Evolutionary conservation across 2,113 vertebrate species (phyloP), one percentile per base, ranked within the genome.

Genomic region (Corynorhinus townsendii): DNA sequence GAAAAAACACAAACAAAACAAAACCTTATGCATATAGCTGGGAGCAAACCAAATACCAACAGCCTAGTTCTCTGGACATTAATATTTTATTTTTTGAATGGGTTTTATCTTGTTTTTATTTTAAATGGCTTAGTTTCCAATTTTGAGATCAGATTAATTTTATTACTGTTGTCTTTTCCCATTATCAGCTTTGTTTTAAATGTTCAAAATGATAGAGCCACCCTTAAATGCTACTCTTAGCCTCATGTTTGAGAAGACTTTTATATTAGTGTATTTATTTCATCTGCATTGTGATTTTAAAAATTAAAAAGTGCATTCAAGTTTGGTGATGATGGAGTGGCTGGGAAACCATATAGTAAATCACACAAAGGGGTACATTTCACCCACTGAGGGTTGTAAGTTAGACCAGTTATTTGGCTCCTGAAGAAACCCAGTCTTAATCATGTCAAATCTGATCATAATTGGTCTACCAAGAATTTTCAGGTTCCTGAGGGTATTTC

Each of bases 41-140:
- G 12, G 4, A 5, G 0, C 56, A 43, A 20, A 0, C 3, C 4
- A 69, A 35, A 17, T 4, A 11, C n/a, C 15, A 28, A 7, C 0
- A 62, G 8, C 24, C 35, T 43, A 1, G 0, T 22, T n/a, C 20
- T 82, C 59, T 66, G 11, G 19, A 40, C 24, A 72, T 26, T 16
- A 20, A 4, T 47, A 12, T 47, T 38, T 69, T 12, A 81, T 38
- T 76, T 54, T 66, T 56, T 54, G 28, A 45, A 33, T 6, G 4
- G 4, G 3, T 33, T 77, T 77, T n/a, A 2, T 69, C 77, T 68
- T 69, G 6, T 17, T 52, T 96, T 85, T 89, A 69, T 95, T 84
- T 43, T n/a, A 59, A 5, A 38, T 30, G 26, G 16, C 86, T 93
- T 84, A n/a, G 15, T n/a, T 84, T 71, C 8, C 26, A 35, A 66